Conservation (phyloP, 2,113 vertebrate species). For the Melanotaenia duboulayi region DNA sequence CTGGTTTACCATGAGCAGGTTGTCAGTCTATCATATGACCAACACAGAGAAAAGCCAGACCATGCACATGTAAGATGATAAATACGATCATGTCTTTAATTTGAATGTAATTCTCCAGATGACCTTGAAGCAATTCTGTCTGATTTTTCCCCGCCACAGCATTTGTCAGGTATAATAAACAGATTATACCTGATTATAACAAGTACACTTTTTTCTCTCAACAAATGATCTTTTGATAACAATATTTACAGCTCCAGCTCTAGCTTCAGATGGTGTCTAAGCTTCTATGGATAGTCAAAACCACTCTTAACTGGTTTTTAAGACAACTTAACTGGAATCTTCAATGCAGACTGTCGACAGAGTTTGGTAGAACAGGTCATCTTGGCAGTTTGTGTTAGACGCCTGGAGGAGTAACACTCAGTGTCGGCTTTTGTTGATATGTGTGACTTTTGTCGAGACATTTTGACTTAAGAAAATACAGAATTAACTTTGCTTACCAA, state of each 20-base stretch:
- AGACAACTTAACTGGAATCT: background rate
- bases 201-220: background rate
- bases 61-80: no score
- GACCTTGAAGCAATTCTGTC: background rate
- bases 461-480: constrained; percentile 23
- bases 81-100: background rate
- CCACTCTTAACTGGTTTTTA: no score
- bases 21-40: no score
- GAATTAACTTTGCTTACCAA: background rate
- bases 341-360: background rate
- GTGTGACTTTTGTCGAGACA: constrained; percentile 7
- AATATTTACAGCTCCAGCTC: no score
- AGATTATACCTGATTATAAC: no score
- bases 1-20: no score
- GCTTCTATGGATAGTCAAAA: no score
- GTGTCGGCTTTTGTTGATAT: background rate
- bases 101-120: background rate
- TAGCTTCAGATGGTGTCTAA: no score
- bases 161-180: no score
- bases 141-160: background rate
- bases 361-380: no score
- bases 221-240: no score
- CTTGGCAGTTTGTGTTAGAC: background rate
- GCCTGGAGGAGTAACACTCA: constrained; percentile 17
- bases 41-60: no score